Evolutionary conservation across 2,888 invertebrate species (phyloP), one percentile per base, ranked within the genome.

Genomic region (Aproaerema taeniolella): DNA sequence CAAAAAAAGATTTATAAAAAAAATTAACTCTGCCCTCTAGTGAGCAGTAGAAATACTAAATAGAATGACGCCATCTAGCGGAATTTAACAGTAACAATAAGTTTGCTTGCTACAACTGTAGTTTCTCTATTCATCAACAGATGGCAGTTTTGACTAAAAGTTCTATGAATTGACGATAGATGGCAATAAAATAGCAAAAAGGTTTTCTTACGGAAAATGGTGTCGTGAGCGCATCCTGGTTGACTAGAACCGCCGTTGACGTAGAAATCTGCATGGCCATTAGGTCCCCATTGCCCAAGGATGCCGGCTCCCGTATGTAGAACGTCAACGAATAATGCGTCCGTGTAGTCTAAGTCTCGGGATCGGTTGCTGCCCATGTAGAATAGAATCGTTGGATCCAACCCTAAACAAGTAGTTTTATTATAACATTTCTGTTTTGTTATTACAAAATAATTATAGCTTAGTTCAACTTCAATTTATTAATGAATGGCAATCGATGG

Each of bases 201-300:
- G n/a, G 5, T 26, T 26, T 26, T 5, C 91, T 91, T 88, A 95
- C 95, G 92, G 59, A 95, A 93, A 33, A 95, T 87, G 0, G 94
- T 94, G 45, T 93, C 90, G 41, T 93, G 93, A 2, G 92, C 92
- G 66, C 95, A 95, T 44, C 95, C 95, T 0, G 95, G 95, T 58
- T 95, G 95, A 61, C 95, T 93, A 20, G 95, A 94, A 14, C 95
- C 93, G 0, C 95, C 95, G 60, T 95, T 95, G 34, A 95, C 93
- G 70, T 95, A 95, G 71, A 95, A 95, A 69, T 95, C 95, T 0
- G 94, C 95, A 64, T 95, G 95, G 0, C 95, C 95, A 49, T 92
- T 95, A 1, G 95, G 94, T 2, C 95, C 95, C 95, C 95, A 95
- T 62, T 95, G 95, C 0, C 95, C 95, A 15, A 95, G 85, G 49